A percentile compares a stretch with the other conserved stretches of the same genome.
Evolutionary conservation across 2,113 vertebrate genomes (phyloP).

Genomic region (Pavo muticus): DNA sequence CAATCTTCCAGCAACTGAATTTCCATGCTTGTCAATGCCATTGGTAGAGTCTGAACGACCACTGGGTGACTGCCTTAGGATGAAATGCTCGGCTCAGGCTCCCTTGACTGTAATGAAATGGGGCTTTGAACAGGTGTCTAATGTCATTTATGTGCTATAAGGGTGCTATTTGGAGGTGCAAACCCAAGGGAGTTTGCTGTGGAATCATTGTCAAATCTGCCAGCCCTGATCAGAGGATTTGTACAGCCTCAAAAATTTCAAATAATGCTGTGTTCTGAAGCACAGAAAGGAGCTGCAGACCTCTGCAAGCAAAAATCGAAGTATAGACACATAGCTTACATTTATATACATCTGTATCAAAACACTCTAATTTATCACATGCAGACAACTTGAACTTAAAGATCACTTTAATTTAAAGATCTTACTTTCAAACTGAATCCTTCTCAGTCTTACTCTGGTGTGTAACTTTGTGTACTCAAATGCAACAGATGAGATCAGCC

Average conservation of each 20-base stretch:
- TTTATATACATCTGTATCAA: not conserved
- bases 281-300: not conserved
- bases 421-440: not conserved
- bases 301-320: not conserved
- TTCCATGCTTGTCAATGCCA: not conserved
- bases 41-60: not conserved
- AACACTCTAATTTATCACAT: not conserved
- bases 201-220: not conserved
- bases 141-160: not conserved
- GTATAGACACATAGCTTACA: not conserved
- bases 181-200: not conserved
- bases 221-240: not conserved
- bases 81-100: not conserved
- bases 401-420: not conserved
- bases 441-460: not conserved
- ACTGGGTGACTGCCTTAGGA: not conserved
- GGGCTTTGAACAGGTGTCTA: not conserved
- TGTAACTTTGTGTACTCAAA: fast-evolving
- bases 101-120: not conserved
- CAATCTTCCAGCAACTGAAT: not conserved
- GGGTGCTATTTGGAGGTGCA: not conserved
- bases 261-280: not conserved
- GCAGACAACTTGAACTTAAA: not conserved
- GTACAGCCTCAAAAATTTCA: not conserved
- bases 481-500: not conserved